Evolutionary conservation across 2,888 invertebrate genomes (phyloP).

Genomic region (Epinotia nisella): DNA sequence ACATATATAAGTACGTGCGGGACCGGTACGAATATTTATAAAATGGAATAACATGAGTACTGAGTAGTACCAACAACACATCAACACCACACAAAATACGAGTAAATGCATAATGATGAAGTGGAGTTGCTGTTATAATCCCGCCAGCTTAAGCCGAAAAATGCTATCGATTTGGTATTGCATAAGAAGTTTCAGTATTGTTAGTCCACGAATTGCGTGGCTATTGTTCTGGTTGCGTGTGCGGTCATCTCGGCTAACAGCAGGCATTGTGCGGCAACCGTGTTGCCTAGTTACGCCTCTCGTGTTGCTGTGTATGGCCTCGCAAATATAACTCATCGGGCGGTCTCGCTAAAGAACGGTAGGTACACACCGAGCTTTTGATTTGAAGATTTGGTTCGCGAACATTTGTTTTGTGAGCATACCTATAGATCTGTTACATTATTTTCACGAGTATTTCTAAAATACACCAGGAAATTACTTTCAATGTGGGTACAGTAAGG

Average conservation of each 20-base stretch:
- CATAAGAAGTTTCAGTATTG: constrained; percentile 55
- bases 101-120: not conserved
- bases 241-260: constrained; percentile 55
- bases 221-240: constrained; percentile 48
- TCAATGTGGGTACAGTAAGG: not conserved
- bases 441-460: not conserved
- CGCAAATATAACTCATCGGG: not conserved
- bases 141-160: not conserved
- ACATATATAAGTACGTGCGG: too few relatives aligned
- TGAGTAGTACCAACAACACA: too few relatives aligned
- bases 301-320: constrained; percentile 42
- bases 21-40: too few relatives aligned
- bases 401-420: not conserved
- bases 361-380: not conserved
- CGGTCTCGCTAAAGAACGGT: not conserved
- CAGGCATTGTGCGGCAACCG: constrained; percentile 70
- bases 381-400: not conserved
- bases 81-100: not conserved
- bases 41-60: too few relatives aligned
- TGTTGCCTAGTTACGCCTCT: constrained; percentile 69
- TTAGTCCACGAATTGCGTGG: constrained; percentile 62
- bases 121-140: not conserved
- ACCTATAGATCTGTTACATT: not conserved
- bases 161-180: constrained; percentile 24
- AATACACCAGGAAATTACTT: not conserved